phyloP scores from a whole-genome alignment of 2,888 invertebrate genomes.

The Allolobophora icterica region DNA sequence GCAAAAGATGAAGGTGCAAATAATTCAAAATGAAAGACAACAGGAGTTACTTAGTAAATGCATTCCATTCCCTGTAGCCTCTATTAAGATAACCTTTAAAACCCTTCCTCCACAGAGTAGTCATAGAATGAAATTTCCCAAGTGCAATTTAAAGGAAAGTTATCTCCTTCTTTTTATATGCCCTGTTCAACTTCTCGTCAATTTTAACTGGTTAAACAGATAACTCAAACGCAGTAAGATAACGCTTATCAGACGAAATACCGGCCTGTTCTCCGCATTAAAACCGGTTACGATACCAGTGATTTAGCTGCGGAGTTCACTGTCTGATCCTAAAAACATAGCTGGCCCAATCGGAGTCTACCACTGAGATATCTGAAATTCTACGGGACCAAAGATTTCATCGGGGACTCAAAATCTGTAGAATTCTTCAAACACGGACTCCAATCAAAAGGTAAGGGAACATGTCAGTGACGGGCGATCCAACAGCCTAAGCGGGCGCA shows the following conservation, averaged over 20 bases:
- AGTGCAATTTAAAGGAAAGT: background rate
- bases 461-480: background rate
- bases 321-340: background rate
- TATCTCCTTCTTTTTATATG: background rate
- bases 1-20: background rate
- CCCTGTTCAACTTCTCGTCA: background rate
- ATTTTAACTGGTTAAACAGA: slow-evolving; percentile 1
- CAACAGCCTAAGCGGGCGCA: background rate
- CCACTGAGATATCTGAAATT: background rate
- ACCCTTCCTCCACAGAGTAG: background rate
- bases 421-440: background rate
- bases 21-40: background rate
- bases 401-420: background rate
- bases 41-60: background rate
- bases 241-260: background rate
- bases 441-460: background rate
- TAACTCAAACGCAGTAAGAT: background rate
- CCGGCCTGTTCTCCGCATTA: too few species aligned
- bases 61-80: background rate
- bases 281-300: background rate
- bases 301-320: background rate
- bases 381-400: background rate
- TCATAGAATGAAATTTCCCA: background rate
- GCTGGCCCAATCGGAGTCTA: background rate
- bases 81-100: background rate